Evolutionary conservation across 2,113 vertebrate genomes (phyloP).

Genomic region (Apteryx owenii): DNA sequence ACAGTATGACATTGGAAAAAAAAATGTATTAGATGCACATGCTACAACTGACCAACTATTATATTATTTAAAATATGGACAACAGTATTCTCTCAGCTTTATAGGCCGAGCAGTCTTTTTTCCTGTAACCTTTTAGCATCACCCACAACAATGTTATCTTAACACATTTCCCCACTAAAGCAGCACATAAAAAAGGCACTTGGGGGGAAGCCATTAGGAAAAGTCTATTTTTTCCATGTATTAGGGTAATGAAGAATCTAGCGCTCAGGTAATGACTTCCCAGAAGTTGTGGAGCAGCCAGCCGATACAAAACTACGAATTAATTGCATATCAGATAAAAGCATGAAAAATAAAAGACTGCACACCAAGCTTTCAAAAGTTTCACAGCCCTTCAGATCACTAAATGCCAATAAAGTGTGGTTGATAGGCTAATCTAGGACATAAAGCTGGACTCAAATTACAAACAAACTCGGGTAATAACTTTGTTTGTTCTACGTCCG

Average conservation of each 20-base stretch:
- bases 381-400: neutral
- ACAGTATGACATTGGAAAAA: neutral
- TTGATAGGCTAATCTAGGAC: neutral
- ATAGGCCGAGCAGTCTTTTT: fast-evolving
- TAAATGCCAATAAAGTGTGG: neutral
- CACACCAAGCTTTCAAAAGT: neutral
- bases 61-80: fast-evolving
- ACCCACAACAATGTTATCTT: fast-evolving
- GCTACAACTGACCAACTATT: neutral
- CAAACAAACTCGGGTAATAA: neutral
- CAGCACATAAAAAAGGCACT: neutral
- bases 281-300: neutral
- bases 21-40: neutral
- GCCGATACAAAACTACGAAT: neutral
- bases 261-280: neutral
- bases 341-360: neutral
- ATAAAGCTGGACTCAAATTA: neutral
- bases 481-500: neutral
- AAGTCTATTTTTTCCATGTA: neutral
- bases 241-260: neutral
- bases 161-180: neutral
- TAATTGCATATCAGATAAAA: neutral
- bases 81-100: neutral
- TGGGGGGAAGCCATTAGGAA: neutral
- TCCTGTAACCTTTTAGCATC: neutral